These are phyloP conservation scores for Pachydiplax longipennis DNA, from an alignment of 2,888 invertebrate genomes.

Conservation along the genomic window DNA sequence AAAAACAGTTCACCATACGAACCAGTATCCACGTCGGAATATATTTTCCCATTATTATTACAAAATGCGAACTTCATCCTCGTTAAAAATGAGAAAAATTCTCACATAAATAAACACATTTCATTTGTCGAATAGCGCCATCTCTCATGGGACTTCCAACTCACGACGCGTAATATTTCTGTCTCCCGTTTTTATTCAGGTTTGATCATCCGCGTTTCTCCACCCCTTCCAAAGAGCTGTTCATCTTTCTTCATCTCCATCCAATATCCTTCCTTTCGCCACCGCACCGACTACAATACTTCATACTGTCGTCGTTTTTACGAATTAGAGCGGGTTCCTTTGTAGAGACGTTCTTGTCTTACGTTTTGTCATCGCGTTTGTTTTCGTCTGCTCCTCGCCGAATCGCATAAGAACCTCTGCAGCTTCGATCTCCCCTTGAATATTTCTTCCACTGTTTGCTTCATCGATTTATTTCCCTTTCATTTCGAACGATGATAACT, in stretches of 20 bases:
- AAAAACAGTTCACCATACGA: too few species aligned
- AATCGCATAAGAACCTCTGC: neutral
- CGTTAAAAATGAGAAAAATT: neutral
- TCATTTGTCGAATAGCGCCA: neutral
- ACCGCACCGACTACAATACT: neutral
- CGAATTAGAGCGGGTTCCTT: neutral
- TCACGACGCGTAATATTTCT: neutral
- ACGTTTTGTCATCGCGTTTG: neutral
- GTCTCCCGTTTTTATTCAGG: neutral
- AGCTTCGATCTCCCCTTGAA: neutral
- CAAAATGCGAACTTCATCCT: neutral
- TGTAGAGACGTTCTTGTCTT: neutral
- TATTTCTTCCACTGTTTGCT: neutral
- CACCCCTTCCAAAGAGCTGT: neutral
- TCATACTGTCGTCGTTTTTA: neutral
- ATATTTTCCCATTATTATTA: too few species aligned
- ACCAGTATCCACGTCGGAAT: too few species aligned
- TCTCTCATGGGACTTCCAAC: neutral
- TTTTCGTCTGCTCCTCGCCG: neutral
- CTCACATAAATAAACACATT: neutral
- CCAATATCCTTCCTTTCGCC: neutral
- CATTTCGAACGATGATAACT: neutral
- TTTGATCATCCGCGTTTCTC: neutral
- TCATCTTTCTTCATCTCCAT: neutral
- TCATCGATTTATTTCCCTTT: neutral